phyloP scores from a whole-genome alignment of 2,113 vertebrate species.

The Scatophagus argus region DNA sequence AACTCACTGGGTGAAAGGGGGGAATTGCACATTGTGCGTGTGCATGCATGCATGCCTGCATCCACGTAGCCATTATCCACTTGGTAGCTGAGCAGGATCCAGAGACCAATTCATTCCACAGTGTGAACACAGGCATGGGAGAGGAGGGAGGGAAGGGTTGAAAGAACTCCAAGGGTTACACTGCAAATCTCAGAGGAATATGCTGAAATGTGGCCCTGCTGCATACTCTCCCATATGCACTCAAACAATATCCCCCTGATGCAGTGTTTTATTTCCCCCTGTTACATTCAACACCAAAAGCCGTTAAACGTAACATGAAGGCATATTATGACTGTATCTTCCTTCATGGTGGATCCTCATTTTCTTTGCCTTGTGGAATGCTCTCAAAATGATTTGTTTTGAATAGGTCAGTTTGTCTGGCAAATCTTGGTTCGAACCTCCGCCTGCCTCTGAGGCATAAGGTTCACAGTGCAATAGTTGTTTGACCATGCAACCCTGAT shows the following conservation, averaged over 20 bases:
- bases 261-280: not conserved
- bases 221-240: not conserved
- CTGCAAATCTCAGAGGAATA: constrained; percentile 64
- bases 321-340: constrained; percentile 57
- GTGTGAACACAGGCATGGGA: constrained; percentile 51
- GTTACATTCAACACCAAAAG: constrained; percentile 28
- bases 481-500: constrained; percentile 28
- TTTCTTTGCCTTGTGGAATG: constrained; percentile 40
- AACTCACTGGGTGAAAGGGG: constrained; percentile 47
- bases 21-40: constrained; percentile 47
- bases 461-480: constrained; percentile 58
- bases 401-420: constrained; percentile 61
- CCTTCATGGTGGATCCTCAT: constrained; percentile 26
- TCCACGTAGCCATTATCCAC: constrained; percentile 57
- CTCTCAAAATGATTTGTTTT: constrained; percentile 51
- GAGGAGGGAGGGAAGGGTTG: constrained; percentile 10
- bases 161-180: constrained; percentile 49
- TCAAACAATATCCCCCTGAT: not conserved
- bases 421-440: constrained; percentile 36
- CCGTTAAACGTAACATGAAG: constrained; percentile 44
- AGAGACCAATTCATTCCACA: constrained; percentile 66
- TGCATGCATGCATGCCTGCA: constrained; percentile 63
- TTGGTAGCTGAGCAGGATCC: constrained; percentile 54
- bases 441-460: constrained; percentile 48
- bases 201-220: constrained; percentile 27